phyloP scores from a whole-genome alignment of 2,888 invertebrate genomes.

The Coecobrya sp. region DNA sequence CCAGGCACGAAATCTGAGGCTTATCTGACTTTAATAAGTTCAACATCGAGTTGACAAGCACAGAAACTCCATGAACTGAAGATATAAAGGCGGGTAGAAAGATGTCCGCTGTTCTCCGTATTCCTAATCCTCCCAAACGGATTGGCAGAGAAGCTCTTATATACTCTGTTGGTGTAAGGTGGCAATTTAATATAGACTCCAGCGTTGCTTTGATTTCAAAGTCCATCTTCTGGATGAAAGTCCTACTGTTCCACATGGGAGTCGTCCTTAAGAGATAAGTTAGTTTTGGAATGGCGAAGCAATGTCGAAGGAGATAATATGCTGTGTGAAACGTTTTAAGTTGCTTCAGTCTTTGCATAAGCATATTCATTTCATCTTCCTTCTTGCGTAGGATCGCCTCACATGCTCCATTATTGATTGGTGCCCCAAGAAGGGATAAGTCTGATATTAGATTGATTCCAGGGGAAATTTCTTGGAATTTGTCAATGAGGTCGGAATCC shows the following conservation, averaged over 20 bases:
- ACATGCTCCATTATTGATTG: neutral
- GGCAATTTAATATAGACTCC: neutral
- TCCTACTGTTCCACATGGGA: neutral
- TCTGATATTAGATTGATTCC: neutral
- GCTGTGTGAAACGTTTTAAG: neutral
- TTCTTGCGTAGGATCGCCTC: neutral
- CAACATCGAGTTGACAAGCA: neutral
- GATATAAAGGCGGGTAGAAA: constrained; percentile 18
- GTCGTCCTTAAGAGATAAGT: neutral
- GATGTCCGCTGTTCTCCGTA: neutral
- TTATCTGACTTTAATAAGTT: too few relatives aligned
- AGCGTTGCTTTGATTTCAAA: neutral
- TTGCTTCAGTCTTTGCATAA: neutral
- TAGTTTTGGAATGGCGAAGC: constrained; percentile 4
- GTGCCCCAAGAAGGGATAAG: neutral
- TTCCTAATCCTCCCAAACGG: neutral
- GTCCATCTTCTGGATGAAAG: neutral
- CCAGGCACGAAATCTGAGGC: too few relatives aligned
- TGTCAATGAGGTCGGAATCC: neutral
- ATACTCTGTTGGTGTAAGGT: neutral
- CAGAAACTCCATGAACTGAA: neutral
- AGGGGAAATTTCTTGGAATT: neutral
- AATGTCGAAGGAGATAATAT: neutral
- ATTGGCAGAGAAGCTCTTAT: neutral
- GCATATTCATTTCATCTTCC: neutral